Percentiles rank a stretch among this genome's conserved stretches.
Evolutionary conservation across 2,888 invertebrate species (phyloP).

Genomic region (Cryptus armator): DNA sequence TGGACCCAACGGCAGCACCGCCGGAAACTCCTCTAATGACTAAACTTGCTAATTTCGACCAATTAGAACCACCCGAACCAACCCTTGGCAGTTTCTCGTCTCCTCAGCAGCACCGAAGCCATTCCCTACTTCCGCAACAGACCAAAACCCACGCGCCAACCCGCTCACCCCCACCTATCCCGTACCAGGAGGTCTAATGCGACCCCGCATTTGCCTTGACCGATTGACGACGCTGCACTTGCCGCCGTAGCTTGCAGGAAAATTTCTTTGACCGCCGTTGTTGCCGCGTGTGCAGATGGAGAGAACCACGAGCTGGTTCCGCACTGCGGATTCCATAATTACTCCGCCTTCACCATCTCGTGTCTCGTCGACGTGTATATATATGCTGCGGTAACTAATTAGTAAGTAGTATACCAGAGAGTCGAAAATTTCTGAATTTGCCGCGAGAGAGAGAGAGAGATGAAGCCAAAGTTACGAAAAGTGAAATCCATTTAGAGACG

Average conservation of each 20-base stretch:
- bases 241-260: conserved; percentile 69
- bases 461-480: no score
- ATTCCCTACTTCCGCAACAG: conserved; percentile 63
- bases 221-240: conserved; percentile 79
- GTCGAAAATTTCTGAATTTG: conserved; percentile 26
- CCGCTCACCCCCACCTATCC: conserved; percentile 45
- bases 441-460: neutral
- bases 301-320: conserved; percentile 49
- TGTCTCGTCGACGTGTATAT: neutral
- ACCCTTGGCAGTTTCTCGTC: conserved; percentile 62
- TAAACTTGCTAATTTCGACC: conserved; percentile 85
- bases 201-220: conserved; percentile 82
- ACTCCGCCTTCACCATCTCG: conserved; percentile 30
- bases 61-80: conserved; percentile 81
- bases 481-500: neutral
- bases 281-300: conserved; percentile 51
- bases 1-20: conserved; percentile 79
- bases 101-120: conserved; percentile 51
- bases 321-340: conserved; percentile 69
- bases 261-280: conserved; percentile 69
- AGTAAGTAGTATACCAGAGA: conserved; percentile 33
- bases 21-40: conserved; percentile 85
- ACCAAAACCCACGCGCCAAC: conserved; percentile 19
- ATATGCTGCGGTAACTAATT: conserved; percentile 46
- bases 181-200: conserved; percentile 77